A percentile compares a stretch with the other conserved stretches of the same genome.
Conservation (phyloP, 2,797 vertebrate species). For the Enteromius viviparus region DNA sequence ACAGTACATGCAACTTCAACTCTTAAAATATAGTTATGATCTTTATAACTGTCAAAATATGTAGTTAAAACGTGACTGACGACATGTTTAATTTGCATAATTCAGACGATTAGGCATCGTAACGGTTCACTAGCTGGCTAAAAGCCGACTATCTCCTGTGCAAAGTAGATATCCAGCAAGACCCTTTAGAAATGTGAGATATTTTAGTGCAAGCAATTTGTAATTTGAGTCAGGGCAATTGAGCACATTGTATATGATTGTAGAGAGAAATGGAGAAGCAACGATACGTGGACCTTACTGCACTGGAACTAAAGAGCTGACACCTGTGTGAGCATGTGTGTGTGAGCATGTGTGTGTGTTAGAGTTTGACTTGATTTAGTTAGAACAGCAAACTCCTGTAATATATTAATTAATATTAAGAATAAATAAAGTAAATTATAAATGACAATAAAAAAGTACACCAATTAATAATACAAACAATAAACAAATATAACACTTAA, state of each 20-base stretch:
- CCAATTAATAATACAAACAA: neutral
- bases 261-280: conserved; percentile 60
- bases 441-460: neutral
- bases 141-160: conserved; percentile 29
- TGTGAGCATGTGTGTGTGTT: too few relatives aligned
- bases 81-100: neutral
- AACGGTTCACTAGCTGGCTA: conserved; percentile 29
- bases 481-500: too few relatives aligned
- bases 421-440: neutral
- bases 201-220: conserved; percentile 40
- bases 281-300: conserved; percentile 31
- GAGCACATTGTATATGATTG: conserved; percentile 56
- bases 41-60: conserved; percentile 23
- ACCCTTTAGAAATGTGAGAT: conserved; percentile 8
- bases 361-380: neutral
- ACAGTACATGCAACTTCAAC: neutral
- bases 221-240: conserved; percentile 58
- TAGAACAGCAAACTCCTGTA: neutral
- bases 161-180: conserved; percentile 14
- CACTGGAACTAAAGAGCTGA: conserved; percentile 18
- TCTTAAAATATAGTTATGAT: conserved; percentile 7
- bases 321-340: conserved; percentile 6
- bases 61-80: conserved; percentile 13
- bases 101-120: conserved; percentile 36
- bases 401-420: neutral